A percentile compares a stretch with the other conserved stretches of the same genome.
Evolutionary conservation across 1,140 invertebrate species (phyloP).

Genomic region (Anastatus disparis): DNA sequence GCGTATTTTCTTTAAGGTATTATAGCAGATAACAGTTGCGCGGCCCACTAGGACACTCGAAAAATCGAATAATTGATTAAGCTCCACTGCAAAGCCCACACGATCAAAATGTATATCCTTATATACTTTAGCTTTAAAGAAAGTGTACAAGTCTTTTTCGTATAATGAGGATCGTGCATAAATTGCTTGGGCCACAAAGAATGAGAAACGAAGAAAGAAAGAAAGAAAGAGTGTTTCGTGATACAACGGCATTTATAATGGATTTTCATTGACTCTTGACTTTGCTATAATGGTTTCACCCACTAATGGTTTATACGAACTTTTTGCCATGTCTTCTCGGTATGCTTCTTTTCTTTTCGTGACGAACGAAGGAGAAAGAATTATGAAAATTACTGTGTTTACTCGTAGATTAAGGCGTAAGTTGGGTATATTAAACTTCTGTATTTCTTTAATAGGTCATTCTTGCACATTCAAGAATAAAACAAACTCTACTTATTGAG

Average conservation of each 20-base stretch:
- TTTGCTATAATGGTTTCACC: background rate
- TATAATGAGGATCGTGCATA: constrained; percentile 18
- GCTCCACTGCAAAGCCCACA: too few species aligned
- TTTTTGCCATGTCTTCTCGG: background rate
- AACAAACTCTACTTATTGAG: too few species aligned
- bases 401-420: too few species aligned
- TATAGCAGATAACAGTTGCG: too few species aligned
- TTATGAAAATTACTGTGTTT: constrained; percentile 8
- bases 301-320: constrained; percentile 22
- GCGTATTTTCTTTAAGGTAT: too few species aligned
- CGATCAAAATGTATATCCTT: constrained; percentile 9
- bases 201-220: background rate
- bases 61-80: constrained; percentile 31
- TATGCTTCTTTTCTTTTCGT: background rate
- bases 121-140: background rate
- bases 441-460: too few species aligned
- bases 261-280: constrained; percentile 28
- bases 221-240: background rate
- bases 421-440: too few species aligned
- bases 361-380: background rate
- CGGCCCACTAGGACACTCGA: too few species aligned
- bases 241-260: constrained; percentile 21
- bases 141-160: background rate
- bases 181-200: background rate
- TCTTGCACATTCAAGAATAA: too few species aligned